Conservation (phyloP, 2,888 invertebrate species). For the Alloplasta piceator region DNA sequence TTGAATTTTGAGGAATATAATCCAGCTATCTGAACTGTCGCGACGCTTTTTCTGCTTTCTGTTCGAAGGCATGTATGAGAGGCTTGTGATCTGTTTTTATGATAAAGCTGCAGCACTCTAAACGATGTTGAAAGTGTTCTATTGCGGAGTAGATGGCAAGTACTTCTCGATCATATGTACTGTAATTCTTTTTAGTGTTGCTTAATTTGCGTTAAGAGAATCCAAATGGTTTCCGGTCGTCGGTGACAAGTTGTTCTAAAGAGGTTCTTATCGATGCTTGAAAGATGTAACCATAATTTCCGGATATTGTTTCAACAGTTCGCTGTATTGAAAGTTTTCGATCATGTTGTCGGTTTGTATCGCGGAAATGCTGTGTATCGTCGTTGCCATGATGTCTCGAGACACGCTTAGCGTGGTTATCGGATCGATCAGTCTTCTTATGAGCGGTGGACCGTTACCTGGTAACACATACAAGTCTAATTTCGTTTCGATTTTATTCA, state of each 20-base stretch:
- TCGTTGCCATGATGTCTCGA: neutral
- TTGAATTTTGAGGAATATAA: neutral
- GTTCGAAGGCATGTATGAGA: neutral
- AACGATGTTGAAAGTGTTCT: slow-evolving; percentile 1
- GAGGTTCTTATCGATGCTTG: neutral
- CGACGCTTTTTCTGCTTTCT: neutral
- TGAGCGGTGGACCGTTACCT: no score
- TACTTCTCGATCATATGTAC: slow-evolving; percentile 6
- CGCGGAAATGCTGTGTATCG: neutral
- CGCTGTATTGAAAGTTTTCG: neutral
- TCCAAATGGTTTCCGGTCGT: neutral
- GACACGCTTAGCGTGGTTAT: neutral
- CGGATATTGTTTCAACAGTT: neutral
- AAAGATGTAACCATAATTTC: neutral
- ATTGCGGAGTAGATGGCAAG: slow-evolving; percentile 2
- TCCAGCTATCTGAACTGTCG: slow-evolving; percentile 13
- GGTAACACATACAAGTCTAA: no score
- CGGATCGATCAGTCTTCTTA: slow-evolving; percentile 30
- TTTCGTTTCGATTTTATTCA: no score
- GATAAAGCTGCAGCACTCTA: neutral
- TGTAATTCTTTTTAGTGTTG: neutral
- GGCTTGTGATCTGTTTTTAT: slow-evolving; percentile 13
- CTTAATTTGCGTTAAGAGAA: neutral
- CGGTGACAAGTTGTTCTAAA: neutral
- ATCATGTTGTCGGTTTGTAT: neutral